Evolutionary conservation across 2,888 invertebrate species (phyloP).

Genomic region (Orthonevra nobilis): DNA sequence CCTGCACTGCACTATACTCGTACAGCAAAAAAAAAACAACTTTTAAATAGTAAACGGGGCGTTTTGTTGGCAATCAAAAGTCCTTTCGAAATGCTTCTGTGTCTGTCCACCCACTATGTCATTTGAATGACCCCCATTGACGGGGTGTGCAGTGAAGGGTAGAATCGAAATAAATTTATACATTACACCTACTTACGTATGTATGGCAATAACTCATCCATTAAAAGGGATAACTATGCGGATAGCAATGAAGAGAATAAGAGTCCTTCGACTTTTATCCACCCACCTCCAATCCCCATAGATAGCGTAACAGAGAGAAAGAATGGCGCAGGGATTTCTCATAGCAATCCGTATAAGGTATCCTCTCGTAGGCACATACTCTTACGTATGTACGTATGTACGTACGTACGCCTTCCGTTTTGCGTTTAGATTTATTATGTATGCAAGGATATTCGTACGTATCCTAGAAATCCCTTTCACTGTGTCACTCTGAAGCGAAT

Average conservation of each 20-base stretch:
- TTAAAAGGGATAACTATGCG: conserved; percentile 71
- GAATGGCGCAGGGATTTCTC: conserved; percentile 40
- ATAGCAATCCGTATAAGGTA: no score
- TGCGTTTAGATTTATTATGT: conserved; percentile 67
- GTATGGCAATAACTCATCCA: conserved; percentile 70
- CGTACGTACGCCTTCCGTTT: conserved; percentile 15
- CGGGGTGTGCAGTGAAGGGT: conserved; percentile 33
- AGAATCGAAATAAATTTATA: conserved; percentile 70
- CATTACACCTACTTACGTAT: conserved; percentile 71
- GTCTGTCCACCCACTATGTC: conserved; percentile 32
- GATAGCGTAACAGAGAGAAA: not conserved
- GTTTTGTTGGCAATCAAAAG: conserved; percentile 29
- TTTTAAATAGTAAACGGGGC: conserved; percentile 46
- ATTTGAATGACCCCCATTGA: conserved; percentile 64
- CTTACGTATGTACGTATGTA: conserved; percentile 2
- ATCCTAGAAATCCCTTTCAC: conserved; percentile 66
- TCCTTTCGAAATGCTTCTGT: conserved; percentile 32
- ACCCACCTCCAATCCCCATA: not conserved
- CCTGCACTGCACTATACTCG: conserved; percentile 8
- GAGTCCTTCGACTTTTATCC: conserved; percentile 21
- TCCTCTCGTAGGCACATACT: conserved; percentile 19
- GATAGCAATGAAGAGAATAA: conserved; percentile 68
- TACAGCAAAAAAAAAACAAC: conserved; percentile 30
- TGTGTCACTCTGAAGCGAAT: conserved; percentile 67
- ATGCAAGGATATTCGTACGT: conserved; percentile 62